These are phyloP conservation scores for Gymnoscopelus braueri DNA, from an alignment of 2,797 vertebrate genomes.

Conservation along the genomic window DNA sequence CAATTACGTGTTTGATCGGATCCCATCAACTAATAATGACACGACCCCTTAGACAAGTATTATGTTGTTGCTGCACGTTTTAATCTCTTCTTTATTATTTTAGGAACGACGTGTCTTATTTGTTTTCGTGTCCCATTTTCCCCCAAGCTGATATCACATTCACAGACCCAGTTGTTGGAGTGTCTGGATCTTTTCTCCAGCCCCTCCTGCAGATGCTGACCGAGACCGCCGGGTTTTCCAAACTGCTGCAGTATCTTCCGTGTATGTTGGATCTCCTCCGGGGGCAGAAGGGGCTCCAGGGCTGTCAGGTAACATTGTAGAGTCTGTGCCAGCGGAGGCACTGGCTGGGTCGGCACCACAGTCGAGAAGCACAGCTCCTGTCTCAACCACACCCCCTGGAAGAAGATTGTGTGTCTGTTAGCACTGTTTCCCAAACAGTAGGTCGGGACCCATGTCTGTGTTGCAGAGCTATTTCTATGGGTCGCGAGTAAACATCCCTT, in stretches of 20 bases:
- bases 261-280: conserved; percentile 83
- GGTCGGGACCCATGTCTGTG: too few relatives aligned
- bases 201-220: conserved; percentile 75
- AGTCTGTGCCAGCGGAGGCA: conserved; percentile 82
- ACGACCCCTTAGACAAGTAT: too few relatives aligned
- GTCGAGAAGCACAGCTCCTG: conserved; percentile 64
- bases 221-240: conserved; percentile 72
- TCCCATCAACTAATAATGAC: too few relatives aligned
- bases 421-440: not conserved
- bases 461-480: too few relatives aligned
- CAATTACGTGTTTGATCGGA: too few relatives aligned
- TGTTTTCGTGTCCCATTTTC: conserved; percentile 17
- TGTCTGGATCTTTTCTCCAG: conserved; percentile 78
- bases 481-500: too few relatives aligned
- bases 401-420: not conserved
- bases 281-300: conserved; percentile 84
- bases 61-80: too few relatives aligned
- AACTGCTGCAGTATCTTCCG: conserved; percentile 80
- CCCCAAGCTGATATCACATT: conserved; percentile 10
- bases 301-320: conserved; percentile 81
- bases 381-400: conserved; percentile 60
- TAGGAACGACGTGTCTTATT: conserved; percentile 15
- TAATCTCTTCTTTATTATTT: not conserved
- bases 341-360: conserved; percentile 79
- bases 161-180: conserved; percentile 85